Evolutionary conservation across 2,113 vertebrate species (phyloP), one percentile per base, ranked within the genome.

Genomic region (Gyps fulvus): DNA sequence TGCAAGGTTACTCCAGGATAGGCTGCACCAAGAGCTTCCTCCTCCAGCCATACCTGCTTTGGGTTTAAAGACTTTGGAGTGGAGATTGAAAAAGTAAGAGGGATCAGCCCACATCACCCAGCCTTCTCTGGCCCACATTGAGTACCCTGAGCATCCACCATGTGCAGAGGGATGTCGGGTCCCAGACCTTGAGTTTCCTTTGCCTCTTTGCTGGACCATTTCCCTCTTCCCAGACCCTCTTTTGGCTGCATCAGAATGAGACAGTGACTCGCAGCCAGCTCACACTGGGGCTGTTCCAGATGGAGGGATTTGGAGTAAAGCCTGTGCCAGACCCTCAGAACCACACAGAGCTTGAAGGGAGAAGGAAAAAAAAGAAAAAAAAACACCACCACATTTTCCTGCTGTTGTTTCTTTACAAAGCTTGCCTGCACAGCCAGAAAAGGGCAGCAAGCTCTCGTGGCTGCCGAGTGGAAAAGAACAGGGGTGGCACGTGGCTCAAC

Each of bases 141-240:
- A 67, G 23, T 4, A 40, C 40, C 66, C 21, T 18, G 45, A 90
- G 10, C 45, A 61, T 4, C 55, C 16, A 2, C 6, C 20, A 11
- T 0, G 2, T 18, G n/a, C 40, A 38, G 34, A 2, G 1, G 49
- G 32, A 29, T 18, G 19, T 29, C 9, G 2, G 55, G 72, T 54
- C 36, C 57, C 36, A 45, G 32, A 6, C 10, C 52, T 16, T 32
- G 42, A 84, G 74, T 10, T 22, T 23, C 58, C 49, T 36, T 55
- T 65, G 14, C 29, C 34, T 32, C 67, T 62, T 78, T 71, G 36
- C 72, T 50, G 45, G 36, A 36, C 13, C 55, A 42, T 57, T 66
- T 55, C 22, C 26, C 16, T 27, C 40, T 65, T 57, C 29, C n/a
- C 19, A 80, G 34, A 7, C 38, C 9, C 25, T 54, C 52, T 36